Evolutionary conservation across 2,888 invertebrate genomes (phyloP).

Genomic region (Lymantria monacha): DNA sequence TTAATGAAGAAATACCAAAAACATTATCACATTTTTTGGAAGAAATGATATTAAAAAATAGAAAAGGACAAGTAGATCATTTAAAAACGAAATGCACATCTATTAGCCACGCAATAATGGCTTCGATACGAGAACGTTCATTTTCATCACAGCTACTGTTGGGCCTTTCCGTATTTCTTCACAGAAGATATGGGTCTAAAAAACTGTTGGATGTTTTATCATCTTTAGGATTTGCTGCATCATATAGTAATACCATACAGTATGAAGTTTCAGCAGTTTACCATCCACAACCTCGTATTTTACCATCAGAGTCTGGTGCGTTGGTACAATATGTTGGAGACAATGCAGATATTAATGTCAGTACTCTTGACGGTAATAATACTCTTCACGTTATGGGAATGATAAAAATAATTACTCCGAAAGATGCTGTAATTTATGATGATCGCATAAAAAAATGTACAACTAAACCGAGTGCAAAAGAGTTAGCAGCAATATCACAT

Average conservation of each 20-base stretch:
- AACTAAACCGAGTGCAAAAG: constrained; percentile 8
- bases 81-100: constrained; percentile 3
- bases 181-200: background rate
- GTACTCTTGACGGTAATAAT: constrained; percentile 18
- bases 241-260: constrained; percentile 6
- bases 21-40: background rate
- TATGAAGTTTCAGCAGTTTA: constrained; percentile 10
- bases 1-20: constrained; percentile 1
- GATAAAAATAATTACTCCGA: constrained; percentile 16
- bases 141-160: constrained; percentile 21
- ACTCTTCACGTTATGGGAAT: constrained; percentile 25
- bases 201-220: background rate
- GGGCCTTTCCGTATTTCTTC: constrained; percentile 10
- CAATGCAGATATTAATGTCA: constrained; percentile 21
- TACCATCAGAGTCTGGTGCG: background rate
- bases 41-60: background rate
- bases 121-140: constrained; percentile 14
- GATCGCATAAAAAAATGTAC: background rate
- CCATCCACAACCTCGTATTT: constrained; percentile 9
- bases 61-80: constrained; percentile 12
- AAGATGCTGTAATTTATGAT: constrained; percentile 4
- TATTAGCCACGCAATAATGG: constrained; percentile 4
- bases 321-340: constrained; percentile 20
- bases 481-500: constrained; percentile 6
- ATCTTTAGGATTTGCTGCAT: background rate